Percentiles rank a stretch among this genome's conserved stretches.
Evolutionary conservation across 2,888 invertebrate species (phyloP).

Genomic region (Cerceris rybyensis): DNA sequence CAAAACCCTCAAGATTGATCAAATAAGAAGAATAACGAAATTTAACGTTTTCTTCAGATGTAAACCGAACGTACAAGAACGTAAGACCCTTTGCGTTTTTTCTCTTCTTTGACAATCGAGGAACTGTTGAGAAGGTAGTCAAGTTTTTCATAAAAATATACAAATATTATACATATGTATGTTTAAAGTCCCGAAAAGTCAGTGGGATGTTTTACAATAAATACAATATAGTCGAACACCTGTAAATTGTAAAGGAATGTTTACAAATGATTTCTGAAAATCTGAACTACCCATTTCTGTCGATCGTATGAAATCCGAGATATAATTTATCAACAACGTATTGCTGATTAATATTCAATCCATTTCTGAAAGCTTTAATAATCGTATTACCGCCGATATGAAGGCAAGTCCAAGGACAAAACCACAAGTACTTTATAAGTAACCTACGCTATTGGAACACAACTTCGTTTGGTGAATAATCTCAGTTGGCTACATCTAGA

Average conservation of each 20-base stretch:
- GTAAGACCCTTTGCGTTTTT: no score
- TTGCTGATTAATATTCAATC: background rate
- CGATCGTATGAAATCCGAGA: background rate
- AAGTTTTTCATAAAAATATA: background rate
- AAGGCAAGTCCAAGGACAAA: constrained; percentile 52
- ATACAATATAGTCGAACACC: constrained; percentile 8
- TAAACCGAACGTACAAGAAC: background rate
- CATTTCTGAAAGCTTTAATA: constrained; percentile 19
- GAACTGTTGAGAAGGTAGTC: constrained; percentile 4
- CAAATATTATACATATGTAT: background rate
- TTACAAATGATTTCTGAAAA: constrained; percentile 4
- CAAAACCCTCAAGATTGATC: constrained; percentile 13
- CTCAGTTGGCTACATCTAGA: constrained; percentile 73
- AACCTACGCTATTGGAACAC: constrained; percentile 77
- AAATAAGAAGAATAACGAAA: background rate
- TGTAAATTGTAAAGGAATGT: constrained; percentile 38
- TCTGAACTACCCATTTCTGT: background rate
- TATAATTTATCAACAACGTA: background rate
- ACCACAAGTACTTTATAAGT: constrained; percentile 66
- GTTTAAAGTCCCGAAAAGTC: background rate
- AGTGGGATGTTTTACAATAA: background rate
- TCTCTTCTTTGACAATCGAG: no score
- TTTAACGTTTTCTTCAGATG: background rate
- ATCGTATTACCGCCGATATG: constrained; percentile 28
- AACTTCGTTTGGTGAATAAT: constrained; percentile 78